Evolutionary conservation across 2,113 vertebrate genomes (phyloP).

Genomic region (Pygoscelis antarcticus): DNA sequence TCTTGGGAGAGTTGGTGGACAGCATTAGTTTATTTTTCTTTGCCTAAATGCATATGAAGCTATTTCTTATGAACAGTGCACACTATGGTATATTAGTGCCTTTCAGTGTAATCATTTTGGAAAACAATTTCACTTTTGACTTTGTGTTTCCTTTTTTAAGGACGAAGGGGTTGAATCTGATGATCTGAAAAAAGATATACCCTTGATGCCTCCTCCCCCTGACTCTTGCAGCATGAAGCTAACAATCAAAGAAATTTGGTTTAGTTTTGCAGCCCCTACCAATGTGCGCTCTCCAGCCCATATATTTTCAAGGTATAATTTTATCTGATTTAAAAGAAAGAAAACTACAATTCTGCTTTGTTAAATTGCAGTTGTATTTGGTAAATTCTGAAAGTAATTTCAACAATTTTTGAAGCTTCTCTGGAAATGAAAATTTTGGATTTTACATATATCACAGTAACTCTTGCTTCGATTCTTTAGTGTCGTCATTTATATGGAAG

Average conservation of each 20-base stretch:
- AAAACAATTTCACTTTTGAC: not conserved
- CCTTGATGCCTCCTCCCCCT: constrained; percentile 93
- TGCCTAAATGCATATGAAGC: not conserved
- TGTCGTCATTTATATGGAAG: not conserved
- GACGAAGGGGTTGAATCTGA: constrained; percentile 99
- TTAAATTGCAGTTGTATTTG: not conserved
- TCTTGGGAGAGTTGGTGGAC: not conserved
- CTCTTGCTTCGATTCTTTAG: not conserved
- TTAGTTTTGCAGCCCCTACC: constrained; percentile 98
- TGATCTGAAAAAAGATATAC: constrained; percentile 95
- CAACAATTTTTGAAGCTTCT: not conserved
- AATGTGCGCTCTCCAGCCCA: constrained; percentile 90
- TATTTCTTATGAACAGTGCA: not conserved
- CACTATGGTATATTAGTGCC: not conserved
- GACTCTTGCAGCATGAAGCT: constrained; percentile 99
- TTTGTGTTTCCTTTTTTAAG: constrained; percentile 64
- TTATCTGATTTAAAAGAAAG: not conserved
- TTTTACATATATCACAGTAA: not conserved
- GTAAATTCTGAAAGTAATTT: not conserved
- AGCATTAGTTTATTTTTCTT: not conserved
- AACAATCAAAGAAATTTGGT: constrained; percentile 97
- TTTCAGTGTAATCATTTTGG: not conserved
- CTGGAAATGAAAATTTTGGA: not conserved
- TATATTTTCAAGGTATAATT: constrained; percentile 86
- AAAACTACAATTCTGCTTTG: not conserved